Evolutionary conservation across 2,888 invertebrate species (phyloP), one percentile per base, ranked within the genome.

Genomic region (Diloba caeruleocephala): DNA sequence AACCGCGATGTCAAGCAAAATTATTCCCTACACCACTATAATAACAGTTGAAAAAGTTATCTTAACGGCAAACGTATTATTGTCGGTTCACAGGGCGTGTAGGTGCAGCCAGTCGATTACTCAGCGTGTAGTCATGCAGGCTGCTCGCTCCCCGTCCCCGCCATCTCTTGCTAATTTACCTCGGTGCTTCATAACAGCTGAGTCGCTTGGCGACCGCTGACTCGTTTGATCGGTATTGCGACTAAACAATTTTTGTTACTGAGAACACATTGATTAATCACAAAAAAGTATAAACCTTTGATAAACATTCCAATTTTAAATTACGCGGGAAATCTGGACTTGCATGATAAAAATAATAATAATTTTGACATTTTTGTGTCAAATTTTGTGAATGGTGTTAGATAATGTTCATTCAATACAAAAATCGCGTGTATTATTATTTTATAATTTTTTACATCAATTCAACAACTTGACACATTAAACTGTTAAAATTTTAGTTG

Each of bases 121-220:
- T 90, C 91, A 91, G 83, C 81, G 79, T 60, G 76, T 76, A 89
- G 88, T 87, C 88, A 90, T 87, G 86, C 87, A 85, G 84, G 85
- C 82, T 79, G 79, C 54, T 73, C 71, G 74, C 69, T 66, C 72
- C 74, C 66, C 76, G 72, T 66, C 78, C 72, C 76, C 80, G 78
- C 80, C 83, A 81, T 76, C 82, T 84, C 78, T 79, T 79, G 83
- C 77, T 71, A 69, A 77, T 69, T 79, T 76, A 73, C 78, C 57
- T 67, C 76, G 67, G 54, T 63, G 53, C 68, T 71, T 71, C 76
- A 78, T 73, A 78, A 79, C 84, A 82, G 81, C 81, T 77, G 82
- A 82, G 87, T 88, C 84, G 87, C 90, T 74, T 81, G 78, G 89
- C 87, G 87, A 90, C 89, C 84, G 84, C 76, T 73, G 76, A 76